Percentiles rank a stretch among this genome's conserved stretches.
Conservation (phyloP, 1,140 invertebrate genomes). For the Drosophila ficusphila region DNA sequence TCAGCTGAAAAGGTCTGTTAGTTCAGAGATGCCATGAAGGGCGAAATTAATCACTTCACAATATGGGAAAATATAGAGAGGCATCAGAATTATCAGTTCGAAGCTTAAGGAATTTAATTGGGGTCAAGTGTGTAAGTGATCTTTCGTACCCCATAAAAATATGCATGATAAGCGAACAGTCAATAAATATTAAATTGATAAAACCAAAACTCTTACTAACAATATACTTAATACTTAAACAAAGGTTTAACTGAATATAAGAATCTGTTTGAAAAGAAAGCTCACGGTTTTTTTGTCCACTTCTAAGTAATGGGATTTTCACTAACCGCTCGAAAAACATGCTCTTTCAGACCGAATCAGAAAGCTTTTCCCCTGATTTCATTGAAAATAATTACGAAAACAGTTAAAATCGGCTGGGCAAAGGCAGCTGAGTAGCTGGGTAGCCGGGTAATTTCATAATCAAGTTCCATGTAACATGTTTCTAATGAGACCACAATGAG, state of each 20-base stretch:
- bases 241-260: background rate
- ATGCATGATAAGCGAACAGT: background rate
- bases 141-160: no score
- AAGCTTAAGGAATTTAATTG: conserved; percentile 18
- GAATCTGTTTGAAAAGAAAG: conserved; percentile 7
- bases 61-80: conserved; percentile 13
- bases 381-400: conserved; percentile 68
- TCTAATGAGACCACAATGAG: conserved; percentile 68
- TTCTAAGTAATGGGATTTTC: background rate
- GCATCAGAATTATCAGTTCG: background rate
- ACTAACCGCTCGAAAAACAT: background rate
- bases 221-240: no score
- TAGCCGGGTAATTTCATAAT: conserved; percentile 63
- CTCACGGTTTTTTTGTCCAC: background rate
- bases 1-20: conserved; percentile 8
- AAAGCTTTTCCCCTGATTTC: conserved; percentile 37
- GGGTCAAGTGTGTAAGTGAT: conserved; percentile 7
- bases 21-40: background rate
- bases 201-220: background rate
- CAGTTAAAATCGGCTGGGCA: conserved; percentile 52
- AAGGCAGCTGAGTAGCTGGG: conserved; percentile 10
- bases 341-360: conserved; percentile 15
- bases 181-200: no score
- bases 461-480: conserved; percentile 75
- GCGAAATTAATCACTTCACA: background rate